Conservation (phyloP, 2,113 vertebrate species). For the Holacanthus passer region DNA sequence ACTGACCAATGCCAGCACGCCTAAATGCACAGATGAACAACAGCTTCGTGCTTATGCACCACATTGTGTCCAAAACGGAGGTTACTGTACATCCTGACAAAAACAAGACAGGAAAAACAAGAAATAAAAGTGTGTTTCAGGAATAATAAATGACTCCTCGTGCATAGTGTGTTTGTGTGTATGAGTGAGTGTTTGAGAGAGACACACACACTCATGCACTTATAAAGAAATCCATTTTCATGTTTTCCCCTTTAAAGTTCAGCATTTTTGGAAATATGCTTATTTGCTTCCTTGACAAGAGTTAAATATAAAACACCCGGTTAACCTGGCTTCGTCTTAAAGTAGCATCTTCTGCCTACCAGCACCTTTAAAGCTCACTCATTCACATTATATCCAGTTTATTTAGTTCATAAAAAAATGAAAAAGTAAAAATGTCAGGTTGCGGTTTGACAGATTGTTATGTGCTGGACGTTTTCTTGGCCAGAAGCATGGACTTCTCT, state of each 20-base stretch:
- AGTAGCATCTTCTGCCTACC: background rate
- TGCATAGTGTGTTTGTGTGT: too few species aligned
- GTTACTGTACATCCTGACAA: background rate
- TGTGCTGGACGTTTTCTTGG: background rate
- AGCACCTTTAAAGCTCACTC: background rate
- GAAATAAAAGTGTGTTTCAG: background rate
- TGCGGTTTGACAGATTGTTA: background rate
- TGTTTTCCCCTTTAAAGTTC: too few species aligned
- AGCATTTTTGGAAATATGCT: too few species aligned
- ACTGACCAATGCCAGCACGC: slow-evolving; percentile 1
- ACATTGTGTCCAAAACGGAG: background rate
- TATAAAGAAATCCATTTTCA: too few species aligned
- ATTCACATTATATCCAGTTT: background rate
- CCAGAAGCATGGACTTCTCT: background rate
- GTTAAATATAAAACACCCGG: too few species aligned
- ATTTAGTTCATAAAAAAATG: background rate
- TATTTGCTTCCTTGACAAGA: too few species aligned
- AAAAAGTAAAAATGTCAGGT: background rate
- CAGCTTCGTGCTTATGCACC: background rate
- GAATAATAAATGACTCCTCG: background rate
- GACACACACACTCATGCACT: too few species aligned
- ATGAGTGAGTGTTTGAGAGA: too few species aligned
- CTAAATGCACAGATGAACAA: background rate
- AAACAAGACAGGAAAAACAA: too few species aligned
- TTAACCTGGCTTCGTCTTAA: too few species aligned